phyloP scores from a whole-genome alignment of 2,888 invertebrate genomes.

The Microctonus hyperodae region DNA sequence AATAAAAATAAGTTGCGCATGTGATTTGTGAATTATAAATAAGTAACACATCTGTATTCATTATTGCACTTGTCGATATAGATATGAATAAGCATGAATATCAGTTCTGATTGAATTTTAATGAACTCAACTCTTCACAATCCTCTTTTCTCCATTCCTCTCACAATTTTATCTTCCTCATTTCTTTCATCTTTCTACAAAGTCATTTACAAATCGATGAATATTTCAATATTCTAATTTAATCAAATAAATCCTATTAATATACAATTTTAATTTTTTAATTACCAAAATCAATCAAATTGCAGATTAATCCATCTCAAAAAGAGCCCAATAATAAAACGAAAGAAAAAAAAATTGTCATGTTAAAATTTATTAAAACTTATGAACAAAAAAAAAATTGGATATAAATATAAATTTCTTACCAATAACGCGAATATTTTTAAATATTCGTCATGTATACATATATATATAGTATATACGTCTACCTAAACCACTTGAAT shows the following conservation, averaged over 20 bases:
- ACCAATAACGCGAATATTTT: too few species aligned
- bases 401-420: too few species aligned
- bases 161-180: too few species aligned
- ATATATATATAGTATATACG: not conserved
- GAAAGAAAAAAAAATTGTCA: too few species aligned
- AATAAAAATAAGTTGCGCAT: too few species aligned
- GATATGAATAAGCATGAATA: conserved; percentile 25
- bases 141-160: not conserved
- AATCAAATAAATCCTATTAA: not conserved
- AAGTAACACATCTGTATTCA: not conserved
- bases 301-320: not conserved
- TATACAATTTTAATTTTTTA: not conserved
- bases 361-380: too few species aligned
- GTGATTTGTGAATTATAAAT: not conserved
- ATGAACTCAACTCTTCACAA: not conserved
- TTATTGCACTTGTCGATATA: not conserved
- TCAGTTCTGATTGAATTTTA: conserved; percentile 16
- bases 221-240: not conserved
- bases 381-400: too few species aligned
- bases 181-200: not conserved
- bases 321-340: too few species aligned
- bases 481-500: not conserved
- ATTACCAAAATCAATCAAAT: not conserved
- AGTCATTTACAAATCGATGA: conserved; percentile 10
- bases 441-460: too few species aligned